Base-by-base conservation (phyloP, 2,888 invertebrate species). In the Scaeva pyrastri region DNA sequence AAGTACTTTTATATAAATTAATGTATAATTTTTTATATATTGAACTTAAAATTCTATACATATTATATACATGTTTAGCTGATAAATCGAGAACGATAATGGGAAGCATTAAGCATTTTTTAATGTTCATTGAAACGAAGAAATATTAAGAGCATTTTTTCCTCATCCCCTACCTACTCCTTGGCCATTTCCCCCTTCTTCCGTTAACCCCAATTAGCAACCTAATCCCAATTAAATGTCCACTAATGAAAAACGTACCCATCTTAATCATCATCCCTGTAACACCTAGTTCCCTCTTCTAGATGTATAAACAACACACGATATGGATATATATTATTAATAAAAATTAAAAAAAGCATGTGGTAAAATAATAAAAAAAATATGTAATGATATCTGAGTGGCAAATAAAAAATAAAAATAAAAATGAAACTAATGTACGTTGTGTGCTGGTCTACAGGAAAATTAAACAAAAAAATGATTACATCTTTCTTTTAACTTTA, bases 1-100 rank as follows among this genome's bases (percentile, higher is more conserved):
- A 64, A 76, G 81, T 86, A 86, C 76, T 86, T 82, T 86, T 68
- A 52, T 86, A 86, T 86, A 56, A 56, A 86, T 86, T 86, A 86
- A 81, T 86, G 86, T 86, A 86, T 86, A 86, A 86, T 86, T 86
- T 86, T 86, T 86, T 86, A 86, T 82, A 86, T 86, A 86, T 86
- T 77, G 82, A 86, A 86, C 86, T 86, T 82, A 81, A 86, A 81
- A 86, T 77, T 86, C 86, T 82, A 86, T 82, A 86, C 86, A 86
- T 86, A 66, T 66, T 66, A 66, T 66, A 86, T 86, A 86, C 80
- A 86, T 77, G 82, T 86, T 82, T 77, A 86, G 86, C 86, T 85
- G 86, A 77, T 86, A 85, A 77, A 80, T 81, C 71, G 81, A 81
- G 75, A 66, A 72, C 68, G 70, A 81, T 56, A 74, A 84, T 50